Conservation (phyloP, 2,888 invertebrate genomes). For the Sarcophaga caerulescens region DNA sequence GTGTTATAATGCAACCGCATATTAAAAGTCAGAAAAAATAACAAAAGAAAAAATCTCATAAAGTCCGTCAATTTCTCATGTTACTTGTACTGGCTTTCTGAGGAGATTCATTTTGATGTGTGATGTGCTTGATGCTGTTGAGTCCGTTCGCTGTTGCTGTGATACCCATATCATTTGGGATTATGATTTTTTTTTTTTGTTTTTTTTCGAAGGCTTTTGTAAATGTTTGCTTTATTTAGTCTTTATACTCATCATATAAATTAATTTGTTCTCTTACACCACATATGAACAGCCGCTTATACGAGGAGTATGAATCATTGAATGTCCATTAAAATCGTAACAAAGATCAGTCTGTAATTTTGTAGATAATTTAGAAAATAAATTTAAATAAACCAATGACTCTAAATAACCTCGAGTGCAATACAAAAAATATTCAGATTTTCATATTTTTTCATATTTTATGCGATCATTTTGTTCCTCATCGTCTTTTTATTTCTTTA, state of each 20-base stretch:
- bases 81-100: neutral
- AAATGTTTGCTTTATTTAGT: slow-evolving; percentile 63
- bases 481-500: too few relatives aligned
- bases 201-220: slow-evolving; percentile 10
- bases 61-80: slow-evolving; percentile 15
- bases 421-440: too few relatives aligned
- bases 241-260: neutral
- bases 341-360: too few relatives aligned
- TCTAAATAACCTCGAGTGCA: too few relatives aligned
- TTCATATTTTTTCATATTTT: too few relatives aligned
- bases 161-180: slow-evolving; percentile 30
- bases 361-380: too few relatives aligned
- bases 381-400: too few relatives aligned
- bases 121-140: slow-evolving; percentile 31
- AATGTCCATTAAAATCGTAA: too few relatives aligned
- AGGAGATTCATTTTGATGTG: neutral
- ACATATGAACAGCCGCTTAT: too few relatives aligned
- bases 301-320: too few relatives aligned
- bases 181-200: slow-evolving; percentile 2
- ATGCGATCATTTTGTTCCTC: too few relatives aligned
- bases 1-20: slow-evolving; percentile 79
- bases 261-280: neutral
- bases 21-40: slow-evolving; percentile 25
- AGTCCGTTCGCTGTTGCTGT: slow-evolving; percentile 8
- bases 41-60: neutral